Conservation (phyloP, 2,888 invertebrate species). For the Cinara cedri region DNA sequence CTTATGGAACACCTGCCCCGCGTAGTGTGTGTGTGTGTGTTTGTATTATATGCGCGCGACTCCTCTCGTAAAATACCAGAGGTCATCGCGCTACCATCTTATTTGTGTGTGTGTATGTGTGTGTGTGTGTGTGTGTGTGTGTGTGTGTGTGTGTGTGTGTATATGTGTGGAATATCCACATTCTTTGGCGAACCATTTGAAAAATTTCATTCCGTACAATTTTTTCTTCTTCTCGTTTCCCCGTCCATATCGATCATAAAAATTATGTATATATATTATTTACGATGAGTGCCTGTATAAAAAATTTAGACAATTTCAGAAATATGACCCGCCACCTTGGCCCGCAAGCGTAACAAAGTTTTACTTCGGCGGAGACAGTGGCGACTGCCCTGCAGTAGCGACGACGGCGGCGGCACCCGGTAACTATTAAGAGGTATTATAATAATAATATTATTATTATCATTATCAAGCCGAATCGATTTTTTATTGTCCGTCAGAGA, state of each 20-base stretch:
- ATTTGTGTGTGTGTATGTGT: conserved; percentile 23
- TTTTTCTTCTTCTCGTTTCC: conserved; percentile 47
- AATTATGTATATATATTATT: not conserved
- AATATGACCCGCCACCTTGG: conserved; percentile 18
- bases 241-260: conserved; percentile 48
- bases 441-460: not conserved
- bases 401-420: too few species aligned
- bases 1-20: conserved; percentile 55
- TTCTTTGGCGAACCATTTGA: conserved; percentile 56
- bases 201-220: conserved; percentile 52
- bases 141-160: conserved; percentile 17
- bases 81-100: conserved; percentile 56
- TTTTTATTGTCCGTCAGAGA: too few species aligned
- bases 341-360: too few species aligned
- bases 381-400: too few species aligned
- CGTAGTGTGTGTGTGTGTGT: conserved; percentile 25
- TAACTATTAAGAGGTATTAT: not conserved
- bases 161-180: conserved; percentile 56
- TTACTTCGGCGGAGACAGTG: too few species aligned
- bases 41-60: conserved; percentile 46
- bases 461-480: not conserved
- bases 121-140: conserved; percentile 41
- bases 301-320: conserved; percentile 43
- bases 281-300: too few species aligned
- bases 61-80: conserved; percentile 56